Base-by-base conservation (phyloP, 35 echinoderm and acorn worm species). In the Nesometra sesokonis region DNA sequence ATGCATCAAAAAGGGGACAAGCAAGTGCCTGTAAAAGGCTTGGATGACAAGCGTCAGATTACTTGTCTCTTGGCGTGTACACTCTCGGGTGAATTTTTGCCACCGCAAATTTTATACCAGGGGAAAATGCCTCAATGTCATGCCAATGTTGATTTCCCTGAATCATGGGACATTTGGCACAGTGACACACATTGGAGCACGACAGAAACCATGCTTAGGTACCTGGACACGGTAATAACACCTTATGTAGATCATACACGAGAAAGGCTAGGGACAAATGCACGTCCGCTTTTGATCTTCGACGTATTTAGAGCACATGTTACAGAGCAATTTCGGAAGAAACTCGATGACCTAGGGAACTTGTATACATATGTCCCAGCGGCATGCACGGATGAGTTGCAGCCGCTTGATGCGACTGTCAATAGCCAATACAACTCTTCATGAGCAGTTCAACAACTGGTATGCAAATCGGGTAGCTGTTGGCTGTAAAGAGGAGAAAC, bases 151-250 rank as follows among this genome's bases (percentile, higher is more conserved):
- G 29, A 36, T 11, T 90, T 84, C 29, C 88, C 36, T 0, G 13
- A 77, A 11, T 36, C 79, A 0, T 90, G 83, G 89, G 83, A 90
- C 78, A 77, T 90, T 11, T 80, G 32, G 29, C 89, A 86, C 78
- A 86, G n/a, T n/a, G n/a, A n/a, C n/a, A 76, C 3, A 30, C 84
- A 86, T 77, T 91, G 90, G 90, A 86, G 84, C 19, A 91, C 31
- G 1, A 80, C 31, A 29, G 39, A 76, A 1, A 81, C 78, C 78
- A 91, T 91, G 90, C 0, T 86, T 0, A 35, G 78, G 23, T 91
- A 91, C 35, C 29, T 91, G 34, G 78, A 86, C n/a, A n/a, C n/a
- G n/a, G n/a, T n/a, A n/a, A n/a, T n/a, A n/a, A n/a, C n/a, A n/a
- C n/a, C n/a, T n/a, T n/a, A n/a, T n/a, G n/a, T n/a, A n/a, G n/a